Evolutionary conservation across 2,797 vertebrate species (phyloP), one percentile per base, ranked within the genome.

Genomic region (Brachyrhaphis roseni): DNA sequence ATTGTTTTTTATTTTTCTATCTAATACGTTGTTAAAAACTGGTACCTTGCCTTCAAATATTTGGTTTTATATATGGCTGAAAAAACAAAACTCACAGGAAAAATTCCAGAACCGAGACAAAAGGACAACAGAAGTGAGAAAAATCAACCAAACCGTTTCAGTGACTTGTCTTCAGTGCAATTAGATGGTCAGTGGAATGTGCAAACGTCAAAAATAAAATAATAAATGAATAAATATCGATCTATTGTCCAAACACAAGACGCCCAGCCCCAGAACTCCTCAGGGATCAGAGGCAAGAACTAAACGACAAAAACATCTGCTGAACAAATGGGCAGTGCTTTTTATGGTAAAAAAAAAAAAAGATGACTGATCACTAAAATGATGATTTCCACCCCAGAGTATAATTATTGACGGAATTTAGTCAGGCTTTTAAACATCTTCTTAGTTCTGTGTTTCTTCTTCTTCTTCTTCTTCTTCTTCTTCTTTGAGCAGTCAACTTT

Each of bases 71-170:
- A 66, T 23, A 26, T 12, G 34, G 64, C 64, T 62, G 15, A 7
- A 18, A 18, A 55, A n/a, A 5, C 11, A 59, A 59, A 59, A 51
- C 8, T 59, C 55, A 59, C n/a, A 64, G 16, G 15, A 15, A 64
- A 36, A 12, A 1, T 53, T 90, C 90, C 86, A 89, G 89, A 45
- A 87, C 85, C 72, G 70, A 23, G 45, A 77, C 76, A 66, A 75
- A 36, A 34, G 34, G 2, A 39, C 34, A 36, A 66, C 62, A 36
- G 62, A 64, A 7, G 15, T 59, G 3, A 57, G 36, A 57, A n/a
- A 23, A 26, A 78, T 77, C 76, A 76, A 15, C 68, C 43, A 34
- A 78, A 46, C 59, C 71, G 75, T 74, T 59, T 70, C 31, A 82
- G 62, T 20, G 75, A 80, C 71, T 49, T 18, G 11, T 4, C 11